These are phyloP conservation scores for Ictidomys tridecemlineatus DNA, from an alignment of 2,113 vertebrate species.

Conservation along the genomic window DNA sequence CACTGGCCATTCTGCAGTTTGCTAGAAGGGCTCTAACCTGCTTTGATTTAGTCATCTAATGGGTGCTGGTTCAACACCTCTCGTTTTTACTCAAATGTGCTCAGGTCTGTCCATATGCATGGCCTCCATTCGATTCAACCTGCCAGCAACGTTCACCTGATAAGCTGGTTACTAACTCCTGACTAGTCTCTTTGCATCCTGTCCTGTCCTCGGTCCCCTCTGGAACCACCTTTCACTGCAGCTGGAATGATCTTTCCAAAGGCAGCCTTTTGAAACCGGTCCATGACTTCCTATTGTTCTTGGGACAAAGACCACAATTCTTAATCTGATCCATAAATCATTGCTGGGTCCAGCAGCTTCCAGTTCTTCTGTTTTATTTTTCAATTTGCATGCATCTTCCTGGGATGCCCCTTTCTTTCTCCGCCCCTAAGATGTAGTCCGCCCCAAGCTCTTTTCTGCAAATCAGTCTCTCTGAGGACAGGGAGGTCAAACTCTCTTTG, in stretches of 20 bases:
- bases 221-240: not conserved
- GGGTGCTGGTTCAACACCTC: not conserved
- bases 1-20: not conserved
- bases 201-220: accelerated
- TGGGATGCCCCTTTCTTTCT: accelerated
- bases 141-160: not conserved
- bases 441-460: not conserved
- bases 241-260: not conserved
- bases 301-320: not conserved
- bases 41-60: not conserved
- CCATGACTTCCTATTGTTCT: not conserved
- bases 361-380: not conserved
- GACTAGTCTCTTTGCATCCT: not conserved
- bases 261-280: not conserved
- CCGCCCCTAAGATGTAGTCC: accelerated
- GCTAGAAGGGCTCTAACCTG: not conserved
- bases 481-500: not conserved
- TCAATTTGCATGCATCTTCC: accelerated
- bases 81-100: not conserved
- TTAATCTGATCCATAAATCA: not conserved
- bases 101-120: not conserved
- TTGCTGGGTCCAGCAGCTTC: too few relatives aligned
- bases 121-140: not conserved
- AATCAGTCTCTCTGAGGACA: not conserved
- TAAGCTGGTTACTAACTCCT: not conserved